Evolutionary conservation across 2,888 invertebrate genomes (phyloP).

Genomic region (Alviniconcha strummeri): DNA sequence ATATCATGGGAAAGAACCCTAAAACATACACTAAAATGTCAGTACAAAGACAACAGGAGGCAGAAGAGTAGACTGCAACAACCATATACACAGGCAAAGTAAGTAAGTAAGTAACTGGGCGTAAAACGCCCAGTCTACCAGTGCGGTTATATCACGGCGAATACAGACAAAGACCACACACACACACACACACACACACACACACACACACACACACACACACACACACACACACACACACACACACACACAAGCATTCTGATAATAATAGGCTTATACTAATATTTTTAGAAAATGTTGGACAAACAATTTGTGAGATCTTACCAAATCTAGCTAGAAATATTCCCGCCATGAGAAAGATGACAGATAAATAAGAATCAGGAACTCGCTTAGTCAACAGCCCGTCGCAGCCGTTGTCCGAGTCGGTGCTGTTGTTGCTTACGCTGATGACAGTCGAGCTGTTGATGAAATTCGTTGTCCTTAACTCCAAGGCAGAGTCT

Average conservation of each 20-base stretch:
- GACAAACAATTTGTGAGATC: conserved; percentile 30
- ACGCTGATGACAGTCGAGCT: neutral
- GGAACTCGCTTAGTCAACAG: neutral
- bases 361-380: conserved; percentile 57
- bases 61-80: too few relatives aligned
- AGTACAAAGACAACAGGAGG: too few relatives aligned
- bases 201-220: conserved; percentile 21
- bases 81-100: too few relatives aligned
- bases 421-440: neutral
- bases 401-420: neutral
- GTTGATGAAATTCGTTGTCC: too few relatives aligned
- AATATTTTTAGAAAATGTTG: neutral
- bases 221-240: neutral
- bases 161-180: too few relatives aligned
- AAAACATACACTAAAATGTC: too few relatives aligned
- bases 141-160: too few relatives aligned
- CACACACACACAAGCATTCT: neutral
- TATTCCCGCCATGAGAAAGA: conserved; percentile 65
- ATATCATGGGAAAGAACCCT: too few relatives aligned
- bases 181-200: too few relatives aligned
- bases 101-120: too few relatives aligned
- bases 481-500: too few relatives aligned
- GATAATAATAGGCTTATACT: neutral
- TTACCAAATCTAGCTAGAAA: conserved; percentile 68
- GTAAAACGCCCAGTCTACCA: too few relatives aligned